Percentiles rank a stretch among this genome's conserved stretches.
Conservation (phyloP, 1,140 invertebrate species). For the Caerostris extrusa region DNA sequence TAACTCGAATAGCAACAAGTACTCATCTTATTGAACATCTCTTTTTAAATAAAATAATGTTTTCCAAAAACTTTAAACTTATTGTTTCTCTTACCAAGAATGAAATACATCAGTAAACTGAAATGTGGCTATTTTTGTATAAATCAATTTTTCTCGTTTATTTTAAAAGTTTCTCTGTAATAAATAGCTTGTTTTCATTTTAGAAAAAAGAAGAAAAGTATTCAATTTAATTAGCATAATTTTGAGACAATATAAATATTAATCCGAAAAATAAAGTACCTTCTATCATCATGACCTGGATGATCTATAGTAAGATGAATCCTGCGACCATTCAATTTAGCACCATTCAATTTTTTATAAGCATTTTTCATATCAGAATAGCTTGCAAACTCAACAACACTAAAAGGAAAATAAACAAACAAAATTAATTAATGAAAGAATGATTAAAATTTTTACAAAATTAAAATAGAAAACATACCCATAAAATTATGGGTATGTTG, state of each 20-base stretch:
- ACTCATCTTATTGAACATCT: too few species aligned
- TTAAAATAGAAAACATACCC: neutral
- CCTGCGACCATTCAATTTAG: slow-evolving; percentile 95
- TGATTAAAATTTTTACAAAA: neutral
- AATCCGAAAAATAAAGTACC: neutral
- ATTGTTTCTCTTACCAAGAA: too few species aligned
- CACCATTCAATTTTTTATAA: slow-evolving; percentile 96
- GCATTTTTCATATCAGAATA: slow-evolving; percentile 97
- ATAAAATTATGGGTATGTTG: neutral
- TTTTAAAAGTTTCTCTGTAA: too few species aligned
- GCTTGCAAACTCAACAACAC: slow-evolving; percentile 96
- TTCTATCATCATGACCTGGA: neutral
- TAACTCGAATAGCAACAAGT: too few species aligned
- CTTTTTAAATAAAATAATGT: too few species aligned
- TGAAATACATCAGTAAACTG: too few species aligned
- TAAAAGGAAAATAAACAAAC: slow-evolving; percentile 80
- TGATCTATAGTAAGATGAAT: slow-evolving; percentile 94
- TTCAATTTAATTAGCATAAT: neutral
- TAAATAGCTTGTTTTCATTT: neutral
- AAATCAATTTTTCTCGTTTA: too few species aligned
- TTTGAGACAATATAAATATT: neutral
- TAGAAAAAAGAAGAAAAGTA: neutral
- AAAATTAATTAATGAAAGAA: neutral
- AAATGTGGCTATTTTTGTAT: too few species aligned
- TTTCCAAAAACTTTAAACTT: too few species aligned